Evolutionary conservation across 2,888 invertebrate genomes (phyloP).

Genomic region (Amorpha juglandis): DNA sequence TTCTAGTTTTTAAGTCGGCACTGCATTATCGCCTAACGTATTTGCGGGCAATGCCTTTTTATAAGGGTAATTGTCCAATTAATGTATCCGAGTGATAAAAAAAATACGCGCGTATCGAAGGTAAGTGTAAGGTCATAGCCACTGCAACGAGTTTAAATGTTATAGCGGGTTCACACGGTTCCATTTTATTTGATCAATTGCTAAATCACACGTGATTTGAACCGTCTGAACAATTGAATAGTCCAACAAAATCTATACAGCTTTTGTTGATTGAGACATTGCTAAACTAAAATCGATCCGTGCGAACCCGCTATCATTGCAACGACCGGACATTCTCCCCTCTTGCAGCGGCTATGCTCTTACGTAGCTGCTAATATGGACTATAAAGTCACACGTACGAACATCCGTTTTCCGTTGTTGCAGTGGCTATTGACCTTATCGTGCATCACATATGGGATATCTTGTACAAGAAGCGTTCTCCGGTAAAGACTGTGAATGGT

Average conservation of each 20-base stretch:
- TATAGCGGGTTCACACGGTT: too few relatives aligned
- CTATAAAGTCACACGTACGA: slow-evolving; percentile 50
- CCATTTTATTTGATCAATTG: too few relatives aligned
- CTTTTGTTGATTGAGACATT: too few relatives aligned
- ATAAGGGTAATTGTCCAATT: not conserved
- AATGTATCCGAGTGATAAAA: not conserved
- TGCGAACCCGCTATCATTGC: not conserved
- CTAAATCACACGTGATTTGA: too few relatives aligned
- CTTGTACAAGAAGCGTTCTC: slow-evolving; percentile 85
- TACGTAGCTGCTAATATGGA: slow-evolving; percentile 68
- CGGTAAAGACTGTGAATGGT: slow-evolving; percentile 60
- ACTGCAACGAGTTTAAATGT: slow-evolving; percentile 71
- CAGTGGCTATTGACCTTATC: slow-evolving; percentile 99
- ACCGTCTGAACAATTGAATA: too few relatives aligned
- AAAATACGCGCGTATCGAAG: slow-evolving; percentile 35
- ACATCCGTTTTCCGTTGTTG: slow-evolving; percentile 86
- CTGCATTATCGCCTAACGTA: not conserved
- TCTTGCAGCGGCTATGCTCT: slow-evolving; percentile 85
- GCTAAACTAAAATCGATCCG: too few relatives aligned
- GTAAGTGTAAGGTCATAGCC: slow-evolving; percentile 79
- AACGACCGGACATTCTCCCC: slow-evolving; percentile 30
- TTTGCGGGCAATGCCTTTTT: not conserved
- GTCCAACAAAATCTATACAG: too few relatives aligned
- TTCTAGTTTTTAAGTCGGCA: not conserved
- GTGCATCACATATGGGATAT: slow-evolving; percentile 99